A percentile compares a stretch with the other conserved stretches of the same genome.
Evolutionary conservation across 1,140 invertebrate species (phyloP).

Genomic region (Anthonomus grandis): DNA sequence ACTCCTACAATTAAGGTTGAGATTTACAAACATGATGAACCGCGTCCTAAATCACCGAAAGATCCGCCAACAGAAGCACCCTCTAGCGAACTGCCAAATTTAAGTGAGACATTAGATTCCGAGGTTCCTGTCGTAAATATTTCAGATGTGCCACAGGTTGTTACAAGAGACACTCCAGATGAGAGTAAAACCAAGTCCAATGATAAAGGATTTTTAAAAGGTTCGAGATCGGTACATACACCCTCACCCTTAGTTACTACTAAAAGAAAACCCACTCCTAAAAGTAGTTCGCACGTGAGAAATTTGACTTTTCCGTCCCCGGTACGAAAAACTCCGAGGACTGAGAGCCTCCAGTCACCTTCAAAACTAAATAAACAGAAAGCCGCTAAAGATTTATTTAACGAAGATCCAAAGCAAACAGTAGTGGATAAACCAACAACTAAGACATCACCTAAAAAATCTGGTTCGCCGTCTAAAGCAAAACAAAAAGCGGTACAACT

Average conservation of each 20-base stretch:
- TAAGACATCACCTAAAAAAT: neutral
- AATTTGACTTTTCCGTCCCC: conserved; percentile 38
- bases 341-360: neutral
- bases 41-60: neutral
- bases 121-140: no score
- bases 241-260: conserved; percentile 8
- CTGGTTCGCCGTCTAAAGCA: neutral
- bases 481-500: neutral
- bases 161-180: neutral
- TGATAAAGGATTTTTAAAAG: conserved; percentile 5
- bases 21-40: conserved; percentile 3
- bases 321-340: conserved; percentile 18
- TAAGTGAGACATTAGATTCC: neutral
- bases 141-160: no score
- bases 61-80: neutral
- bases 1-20: conserved; percentile 19
- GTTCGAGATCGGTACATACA: conserved; percentile 1
- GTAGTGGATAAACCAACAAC: neutral
- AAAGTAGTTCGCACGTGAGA: conserved; percentile 33
- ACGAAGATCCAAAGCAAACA: conserved; percentile 3
- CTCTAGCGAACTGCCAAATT: conserved; percentile 2
- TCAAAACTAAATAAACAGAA: conserved; percentile 18
- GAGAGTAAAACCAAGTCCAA: neutral
- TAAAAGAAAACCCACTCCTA: conserved; percentile 19
- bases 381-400: conserved; percentile 22